phyloP scores from a whole-genome alignment of 2,113 vertebrate species.

The Typhlomys cinereus region DNA sequence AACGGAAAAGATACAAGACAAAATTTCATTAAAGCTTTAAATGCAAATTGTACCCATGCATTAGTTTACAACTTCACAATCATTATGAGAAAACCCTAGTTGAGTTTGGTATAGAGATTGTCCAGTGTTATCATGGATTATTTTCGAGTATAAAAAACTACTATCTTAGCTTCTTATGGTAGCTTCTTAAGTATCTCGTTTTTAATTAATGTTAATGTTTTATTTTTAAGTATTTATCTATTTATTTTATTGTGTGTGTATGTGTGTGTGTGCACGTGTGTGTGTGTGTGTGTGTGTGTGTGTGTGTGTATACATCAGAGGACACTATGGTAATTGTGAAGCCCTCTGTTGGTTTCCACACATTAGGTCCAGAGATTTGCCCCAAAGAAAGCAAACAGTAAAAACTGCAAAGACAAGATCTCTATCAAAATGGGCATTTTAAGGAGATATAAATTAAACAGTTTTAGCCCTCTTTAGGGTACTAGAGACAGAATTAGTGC shows the following conservation, averaged over 20 bases:
- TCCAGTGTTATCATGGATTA: not conserved
- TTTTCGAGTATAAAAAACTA: not conserved
- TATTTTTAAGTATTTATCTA: too few species aligned
- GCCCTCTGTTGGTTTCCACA: not conserved
- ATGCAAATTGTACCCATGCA: not conserved
- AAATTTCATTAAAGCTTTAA: not conserved
- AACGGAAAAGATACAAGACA: too few species aligned
- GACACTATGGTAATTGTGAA: too few species aligned
- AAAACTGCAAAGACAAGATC: not conserved
- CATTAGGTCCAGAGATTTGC: not conserved
- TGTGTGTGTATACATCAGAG: too few species aligned
- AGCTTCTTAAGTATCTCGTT: too few species aligned
- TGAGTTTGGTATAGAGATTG: not conserved
- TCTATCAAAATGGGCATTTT: not conserved
- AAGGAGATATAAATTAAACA: not conserved
- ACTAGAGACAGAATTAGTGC: not conserved
- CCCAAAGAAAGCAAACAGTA: not conserved
- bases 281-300: too few species aligned
- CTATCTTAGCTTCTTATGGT: not conserved
- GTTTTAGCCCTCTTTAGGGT: not conserved
- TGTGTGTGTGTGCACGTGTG: too few species aligned
- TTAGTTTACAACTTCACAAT: not conserved
- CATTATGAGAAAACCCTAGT: not conserved
- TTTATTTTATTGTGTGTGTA: too few species aligned
- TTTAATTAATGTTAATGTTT: too few species aligned